Evolutionary conservation across 2,888 invertebrate genomes (phyloP).

Genomic region (Trichogramma evanescens): DNA sequence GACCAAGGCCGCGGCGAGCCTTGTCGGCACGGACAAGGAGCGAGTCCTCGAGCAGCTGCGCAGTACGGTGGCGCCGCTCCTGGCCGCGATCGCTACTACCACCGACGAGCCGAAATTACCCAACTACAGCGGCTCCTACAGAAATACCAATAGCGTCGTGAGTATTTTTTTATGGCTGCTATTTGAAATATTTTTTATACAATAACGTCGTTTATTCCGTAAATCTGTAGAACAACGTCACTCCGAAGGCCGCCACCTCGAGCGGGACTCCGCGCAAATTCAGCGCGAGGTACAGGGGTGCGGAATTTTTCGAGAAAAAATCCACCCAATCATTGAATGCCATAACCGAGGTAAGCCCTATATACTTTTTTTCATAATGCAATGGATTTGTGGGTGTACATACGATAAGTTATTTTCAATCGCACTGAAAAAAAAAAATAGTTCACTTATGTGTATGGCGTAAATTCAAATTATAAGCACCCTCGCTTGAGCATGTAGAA

Average conservation of each 20-base stretch:
- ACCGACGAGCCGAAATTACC: constrained; percentile 39
- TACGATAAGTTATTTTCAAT: too few relatives aligned
- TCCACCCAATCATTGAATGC: constrained; percentile 35
- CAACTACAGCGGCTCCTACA: constrained; percentile 35
- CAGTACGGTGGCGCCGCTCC: constrained; percentile 43
- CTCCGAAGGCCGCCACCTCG: constrained; percentile 29
- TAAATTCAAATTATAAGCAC: too few relatives aligned
- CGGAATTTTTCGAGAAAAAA: constrained; percentile 40
- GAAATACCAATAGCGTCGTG: constrained; percentile 36
- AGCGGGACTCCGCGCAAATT: constrained; percentile 40
- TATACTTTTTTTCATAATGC: neutral
- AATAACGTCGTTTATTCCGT: too few relatives aligned
- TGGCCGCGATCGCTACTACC: constrained; percentile 19
- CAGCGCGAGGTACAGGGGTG: constrained; percentile 43
- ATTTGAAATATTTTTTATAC: too few relatives aligned
- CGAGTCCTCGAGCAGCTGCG: constrained; percentile 39
- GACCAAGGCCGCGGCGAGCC: constrained; percentile 31
- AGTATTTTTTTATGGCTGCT: constrained; percentile 21
- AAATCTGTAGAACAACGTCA: too few relatives aligned
- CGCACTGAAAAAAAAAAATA: too few relatives aligned
- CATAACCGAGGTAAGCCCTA: constrained; percentile 24
- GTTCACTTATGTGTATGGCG: too few relatives aligned
- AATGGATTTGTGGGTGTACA: too few relatives aligned
- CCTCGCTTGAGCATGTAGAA: too few relatives aligned
- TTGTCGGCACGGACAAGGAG: constrained; percentile 32